Base-by-base conservation (phyloP, 2,888 invertebrate genomes). In the Apodemia zela region DNA sequence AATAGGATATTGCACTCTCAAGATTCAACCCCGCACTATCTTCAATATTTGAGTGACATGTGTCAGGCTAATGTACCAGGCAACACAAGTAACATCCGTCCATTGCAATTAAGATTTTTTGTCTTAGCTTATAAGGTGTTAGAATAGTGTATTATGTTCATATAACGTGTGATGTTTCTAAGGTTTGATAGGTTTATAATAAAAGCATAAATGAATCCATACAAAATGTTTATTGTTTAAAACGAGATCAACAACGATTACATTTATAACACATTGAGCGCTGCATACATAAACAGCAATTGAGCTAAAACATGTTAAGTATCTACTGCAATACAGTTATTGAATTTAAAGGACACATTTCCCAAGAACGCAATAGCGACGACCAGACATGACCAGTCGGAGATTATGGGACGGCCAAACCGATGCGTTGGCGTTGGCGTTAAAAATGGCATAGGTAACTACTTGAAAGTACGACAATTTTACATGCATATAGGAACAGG, bases 201-300 rank as follows among this genome's bases (percentile, higher is more conserved):
- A 29, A 61, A 61, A 61, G 13, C 11, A 45, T 7, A 54, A 11
- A 8, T 35, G 15, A 57, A 29, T 38, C 51, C 35, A n/a, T 61
- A 54, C 35, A 54, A 61, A 61, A 61, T 15, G 49, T 61, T 61
- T 61, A 61, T 61, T 61, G 54, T 35, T 60, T 18, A 51, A 61
- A 61, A 61, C 47, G 25, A 35, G 18, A 33, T 61, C 25, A 54
- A 54, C 29, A 54, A 54, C 17, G 54, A 61, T 54, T 54, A 54
- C 54, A 54, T 29, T 54, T n/a, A 51, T 51, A 13, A 25, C 25
- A 54, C 54, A 54, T 54, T 54, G 54, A 54, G 54, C 54, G 15
- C 25, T 15, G 54, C 54, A 29, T 15, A 29, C 25, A 25, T 25
- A 61, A 15, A 47, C 63, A 42, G 42, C 29, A 25, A 61, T 11